These are phyloP conservation scores for Callorhinus ursinus DNA, from an alignment of 2,113 vertebrate species.

Conservation along the genomic window DNA sequence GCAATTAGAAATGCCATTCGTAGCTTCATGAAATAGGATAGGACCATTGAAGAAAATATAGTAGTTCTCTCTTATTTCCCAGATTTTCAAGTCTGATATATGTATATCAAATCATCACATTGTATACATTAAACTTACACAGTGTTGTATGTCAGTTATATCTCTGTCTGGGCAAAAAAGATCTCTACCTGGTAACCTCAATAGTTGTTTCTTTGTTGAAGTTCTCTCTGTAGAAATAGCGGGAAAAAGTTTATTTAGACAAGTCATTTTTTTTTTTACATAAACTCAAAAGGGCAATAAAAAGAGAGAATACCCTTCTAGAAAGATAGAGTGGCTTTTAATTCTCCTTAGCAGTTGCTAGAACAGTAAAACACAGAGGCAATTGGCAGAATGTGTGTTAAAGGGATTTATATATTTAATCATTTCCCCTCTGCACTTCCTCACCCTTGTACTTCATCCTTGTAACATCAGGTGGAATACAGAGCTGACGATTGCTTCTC, in stretches of 20 bases:
- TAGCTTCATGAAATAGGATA: slow-evolving; percentile 35
- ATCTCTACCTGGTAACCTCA: background rate
- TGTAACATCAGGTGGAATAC: slow-evolving; percentile 59
- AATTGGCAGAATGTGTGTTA: slow-evolving; percentile 53
- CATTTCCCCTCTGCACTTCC: slow-evolving; percentile 30
- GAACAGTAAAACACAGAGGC: slow-evolving; percentile 49
- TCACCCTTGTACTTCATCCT: slow-evolving; percentile 40
- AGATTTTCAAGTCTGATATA: slow-evolving; percentile 1
- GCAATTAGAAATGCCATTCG: slow-evolving; percentile 1
- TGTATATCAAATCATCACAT: background rate
- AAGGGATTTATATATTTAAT: slow-evolving; percentile 69
- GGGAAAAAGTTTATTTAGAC: background rate
- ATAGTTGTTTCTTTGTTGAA: slow-evolving; percentile 56
- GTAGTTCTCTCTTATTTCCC: background rate
- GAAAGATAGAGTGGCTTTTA: slow-evolving; percentile 49
- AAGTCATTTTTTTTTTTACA: background rate
- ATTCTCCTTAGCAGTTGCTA: slow-evolving; percentile 49
- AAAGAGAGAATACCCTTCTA: background rate
- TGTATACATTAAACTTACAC: slow-evolving; percentile 5
- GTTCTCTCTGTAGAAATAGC: slow-evolving; percentile 29
- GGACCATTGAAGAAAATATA: slow-evolving; percentile 40
- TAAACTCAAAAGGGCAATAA: slow-evolving; percentile 1
- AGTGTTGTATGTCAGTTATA: background rate
- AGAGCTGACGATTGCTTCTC: slow-evolving; percentile 46
- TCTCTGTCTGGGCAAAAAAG: background rate